phyloP scores from a whole-genome alignment of 2,888 invertebrate genomes.

The Homarus gammarus region DNA sequence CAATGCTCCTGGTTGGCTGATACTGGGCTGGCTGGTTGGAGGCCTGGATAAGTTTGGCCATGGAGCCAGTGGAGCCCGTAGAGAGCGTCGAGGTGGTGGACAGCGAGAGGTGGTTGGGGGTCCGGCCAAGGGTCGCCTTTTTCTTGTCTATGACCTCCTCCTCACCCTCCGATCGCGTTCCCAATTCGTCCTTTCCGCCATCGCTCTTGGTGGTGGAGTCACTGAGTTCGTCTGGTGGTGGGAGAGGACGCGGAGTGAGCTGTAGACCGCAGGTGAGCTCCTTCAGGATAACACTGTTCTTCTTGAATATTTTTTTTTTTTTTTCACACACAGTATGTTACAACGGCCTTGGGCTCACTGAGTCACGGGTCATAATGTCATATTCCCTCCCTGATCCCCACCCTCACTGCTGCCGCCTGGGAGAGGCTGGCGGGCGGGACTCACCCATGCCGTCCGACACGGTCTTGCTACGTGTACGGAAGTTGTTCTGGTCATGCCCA shows the following conservation, averaged over 20 bases:
- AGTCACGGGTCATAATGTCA: conserved; percentile 69
- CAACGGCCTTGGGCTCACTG: conserved; percentile 68
- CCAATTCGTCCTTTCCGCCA: conserved; percentile 82
- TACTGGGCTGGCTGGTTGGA: conserved; percentile 95
- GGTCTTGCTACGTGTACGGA: conserved; percentile 93
- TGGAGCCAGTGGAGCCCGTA: conserved; percentile 95
- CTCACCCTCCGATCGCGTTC: conserved; percentile 92
- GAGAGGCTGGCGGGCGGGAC: conserved; percentile 75
- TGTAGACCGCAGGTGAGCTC: conserved; percentile 62
- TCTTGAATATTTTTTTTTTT: conserved; percentile 50
- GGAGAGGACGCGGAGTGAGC: conserved; percentile 61
- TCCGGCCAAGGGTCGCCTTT: conserved; percentile 88
- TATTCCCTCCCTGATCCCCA: conserved; percentile 63
- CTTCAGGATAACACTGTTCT: conserved; percentile 61
- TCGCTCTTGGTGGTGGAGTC: conserved; percentile 77
- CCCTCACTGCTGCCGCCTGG: conserved; percentile 62
- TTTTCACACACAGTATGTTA: conserved; percentile 62
- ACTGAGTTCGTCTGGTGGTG: conserved; percentile 75
- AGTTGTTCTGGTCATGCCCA: conserved; percentile 78
- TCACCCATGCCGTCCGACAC: conserved; percentile 90
- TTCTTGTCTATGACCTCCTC: conserved; percentile 86
- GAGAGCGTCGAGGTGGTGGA: conserved; percentile 96
- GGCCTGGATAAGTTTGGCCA: conserved; percentile 94
- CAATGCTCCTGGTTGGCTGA: conserved; percentile 88
- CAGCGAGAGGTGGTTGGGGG: conserved; percentile 95